These are phyloP conservation scores for Lysiphlebus fabarum DNA, from an alignment of 1,140 invertebrate genomes.

Conservation along the genomic window DNA sequence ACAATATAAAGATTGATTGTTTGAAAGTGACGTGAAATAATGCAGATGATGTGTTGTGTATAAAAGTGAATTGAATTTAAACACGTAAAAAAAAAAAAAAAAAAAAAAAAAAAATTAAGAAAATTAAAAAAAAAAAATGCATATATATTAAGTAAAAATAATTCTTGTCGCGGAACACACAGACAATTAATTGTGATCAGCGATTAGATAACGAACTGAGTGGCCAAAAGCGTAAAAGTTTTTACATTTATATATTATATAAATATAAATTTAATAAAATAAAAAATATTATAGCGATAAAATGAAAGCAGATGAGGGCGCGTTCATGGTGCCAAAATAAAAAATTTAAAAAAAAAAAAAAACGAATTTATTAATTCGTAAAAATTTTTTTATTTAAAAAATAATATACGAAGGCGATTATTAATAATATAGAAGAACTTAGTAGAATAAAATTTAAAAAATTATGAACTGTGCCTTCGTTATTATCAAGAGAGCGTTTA, in stretches of 20 bases:
- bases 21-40: conserved; percentile 6
- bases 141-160: conserved; percentile 2
- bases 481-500: conserved; percentile 18
- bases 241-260: conserved; percentile 45
- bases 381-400: conserved; percentile 22
- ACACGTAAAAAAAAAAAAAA: conserved; percentile 26
- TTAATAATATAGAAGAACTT: conserved; percentile 29
- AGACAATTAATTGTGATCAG: conserved; percentile 48
- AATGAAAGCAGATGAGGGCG: conserved; percentile 25
- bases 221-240: conserved; percentile 55
- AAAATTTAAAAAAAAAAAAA: not conserved
- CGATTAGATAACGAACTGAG: conserved; percentile 45
- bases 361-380: not conserved
- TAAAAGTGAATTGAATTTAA: conserved; percentile 46
- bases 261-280: conserved; percentile 26
- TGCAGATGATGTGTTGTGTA: conserved; percentile 33
- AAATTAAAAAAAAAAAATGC: conserved; percentile 6
- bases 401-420: conserved; percentile 16
- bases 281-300: conserved; percentile 16
- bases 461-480: conserved; percentile 52
- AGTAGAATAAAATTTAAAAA: conserved; percentile 37
- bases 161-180: conserved; percentile 40
- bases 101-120: conserved; percentile 47
- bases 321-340: conserved; percentile 50
- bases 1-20: too few relatives aligned